phyloP scores from a whole-genome alignment of 1,140 invertebrate genomes.

The Hesperophylax magnus region DNA sequence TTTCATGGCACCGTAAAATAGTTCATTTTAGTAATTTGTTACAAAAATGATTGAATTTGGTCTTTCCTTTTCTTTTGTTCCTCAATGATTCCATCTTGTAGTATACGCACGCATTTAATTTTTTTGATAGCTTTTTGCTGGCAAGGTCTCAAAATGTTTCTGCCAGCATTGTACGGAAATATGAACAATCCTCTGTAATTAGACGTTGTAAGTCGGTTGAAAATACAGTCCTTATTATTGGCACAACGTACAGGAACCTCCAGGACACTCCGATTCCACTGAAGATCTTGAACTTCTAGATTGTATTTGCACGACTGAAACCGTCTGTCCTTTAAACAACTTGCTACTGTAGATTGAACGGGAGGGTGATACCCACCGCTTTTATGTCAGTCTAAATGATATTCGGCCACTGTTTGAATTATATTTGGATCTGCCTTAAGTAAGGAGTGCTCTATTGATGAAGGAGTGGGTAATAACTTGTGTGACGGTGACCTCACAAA shows the following conservation, averaged over 20 bases:
- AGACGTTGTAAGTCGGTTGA: background rate
- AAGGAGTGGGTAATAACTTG: background rate
- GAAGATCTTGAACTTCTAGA: conserved; percentile 12
- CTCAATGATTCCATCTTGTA: background rate
- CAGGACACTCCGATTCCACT: conserved; percentile 8
- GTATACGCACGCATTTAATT: conserved; percentile 12
- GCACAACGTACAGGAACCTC: conserved; percentile 22
- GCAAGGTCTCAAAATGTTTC: conserved; percentile 20
- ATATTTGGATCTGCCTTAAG: conserved; percentile 4
- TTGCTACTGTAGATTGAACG: conserved; percentile 2
- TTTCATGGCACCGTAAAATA: too few relatives aligned
- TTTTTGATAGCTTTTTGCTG: background rate
- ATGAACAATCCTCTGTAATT: conserved; percentile 12
- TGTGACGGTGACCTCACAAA: background rate
- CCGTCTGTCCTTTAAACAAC: conserved; percentile 12
- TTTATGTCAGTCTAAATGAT: conserved; percentile 22
- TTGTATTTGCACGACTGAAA: conserved; percentile 19
- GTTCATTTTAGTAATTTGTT: too few relatives aligned
- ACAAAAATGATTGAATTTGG: background rate
- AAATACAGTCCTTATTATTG: conserved; percentile 25
- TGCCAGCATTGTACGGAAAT: background rate
- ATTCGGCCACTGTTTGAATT: conserved; percentile 19
- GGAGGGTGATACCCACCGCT: background rate
- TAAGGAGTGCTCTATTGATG: conserved; percentile 21
- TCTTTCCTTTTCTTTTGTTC: background rate